Evolutionary conservation across 2,888 invertebrate species (phyloP).

Genomic region (Stenotaenia linearis): DNA sequence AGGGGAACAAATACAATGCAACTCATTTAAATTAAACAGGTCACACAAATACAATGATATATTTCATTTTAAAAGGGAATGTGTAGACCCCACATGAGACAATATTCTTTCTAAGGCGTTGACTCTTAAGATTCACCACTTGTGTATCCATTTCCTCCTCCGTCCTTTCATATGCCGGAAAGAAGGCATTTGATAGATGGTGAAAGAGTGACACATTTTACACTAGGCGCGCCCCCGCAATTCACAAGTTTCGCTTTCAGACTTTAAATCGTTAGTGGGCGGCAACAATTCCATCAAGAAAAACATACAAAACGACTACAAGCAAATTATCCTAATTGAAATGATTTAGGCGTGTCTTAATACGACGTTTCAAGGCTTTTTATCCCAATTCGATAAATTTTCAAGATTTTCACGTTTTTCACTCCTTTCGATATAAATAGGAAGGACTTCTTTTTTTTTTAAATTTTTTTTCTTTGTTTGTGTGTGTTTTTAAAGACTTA

Average conservation of each 20-base stretch:
- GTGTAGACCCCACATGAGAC: neutral
- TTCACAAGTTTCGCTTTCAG: neutral
- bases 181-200: conserved; percentile 3
- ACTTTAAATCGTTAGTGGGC: neutral
- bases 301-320: neutral
- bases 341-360: neutral
- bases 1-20: neutral
- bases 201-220: neutral
- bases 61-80: neutral
- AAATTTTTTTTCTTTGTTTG: neutral
- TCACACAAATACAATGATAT: neutral
- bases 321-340: neutral
- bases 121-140: neutral
- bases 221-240: neutral
- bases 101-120: neutral
- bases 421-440: too few species aligned
- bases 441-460: too few species aligned
- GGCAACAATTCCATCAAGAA: neutral
- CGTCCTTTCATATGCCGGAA: conserved; percentile 8
- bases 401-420: neutral
- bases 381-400: neutral
- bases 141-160: neutral
- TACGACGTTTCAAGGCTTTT: neutral
- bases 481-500: too few species aligned
- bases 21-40: neutral